A percentile compares a stretch with the other conserved stretches of the same genome.
Conservation (phyloP, 2,888 invertebrate species). For the Capitulum mitella region DNA sequence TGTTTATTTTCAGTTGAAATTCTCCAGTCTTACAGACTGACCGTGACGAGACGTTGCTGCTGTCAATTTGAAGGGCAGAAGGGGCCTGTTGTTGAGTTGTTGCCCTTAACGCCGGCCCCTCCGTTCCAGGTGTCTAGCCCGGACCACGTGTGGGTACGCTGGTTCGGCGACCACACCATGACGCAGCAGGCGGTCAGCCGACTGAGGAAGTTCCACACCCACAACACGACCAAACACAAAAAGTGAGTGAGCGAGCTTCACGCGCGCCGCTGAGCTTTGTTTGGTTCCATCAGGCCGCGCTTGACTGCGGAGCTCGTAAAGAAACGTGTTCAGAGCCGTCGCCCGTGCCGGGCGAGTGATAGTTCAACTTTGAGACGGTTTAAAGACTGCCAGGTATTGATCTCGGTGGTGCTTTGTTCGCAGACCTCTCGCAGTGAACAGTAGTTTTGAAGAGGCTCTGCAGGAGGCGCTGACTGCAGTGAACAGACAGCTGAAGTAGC, state of each 20-base stretch:
- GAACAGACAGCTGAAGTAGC: conserved; percentile 46
- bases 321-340: too few relatives aligned
- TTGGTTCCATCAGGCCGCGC: too few relatives aligned
- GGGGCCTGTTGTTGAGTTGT: too few relatives aligned
- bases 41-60: too few relatives aligned
- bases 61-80: too few relatives aligned
- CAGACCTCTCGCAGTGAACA: conserved; percentile 49
- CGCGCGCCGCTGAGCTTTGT: too few relatives aligned
- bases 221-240: conserved; percentile 75
- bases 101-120: too few relatives aligned
- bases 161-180: conserved; percentile 58
- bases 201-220: conserved; percentile 80
- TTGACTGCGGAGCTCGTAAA: too few relatives aligned
- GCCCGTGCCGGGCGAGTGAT: not conserved
- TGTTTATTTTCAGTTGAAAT: too few relatives aligned
- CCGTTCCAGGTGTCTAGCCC: not conserved
- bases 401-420: not conserved
- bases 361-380: not conserved
- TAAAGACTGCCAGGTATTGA: not conserved
- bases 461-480: conserved; percentile 87
- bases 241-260: conserved; percentile 63
- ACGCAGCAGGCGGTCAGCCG: conserved; percentile 61
- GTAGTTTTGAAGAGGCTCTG: conserved; percentile 80
- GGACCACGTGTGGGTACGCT: conserved; percentile 57
- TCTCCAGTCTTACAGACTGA: too few relatives aligned